These are phyloP conservation scores for Sparus aurata DNA, from an alignment of 2,797 vertebrate genomes.

Conservation along the genomic window DNA sequence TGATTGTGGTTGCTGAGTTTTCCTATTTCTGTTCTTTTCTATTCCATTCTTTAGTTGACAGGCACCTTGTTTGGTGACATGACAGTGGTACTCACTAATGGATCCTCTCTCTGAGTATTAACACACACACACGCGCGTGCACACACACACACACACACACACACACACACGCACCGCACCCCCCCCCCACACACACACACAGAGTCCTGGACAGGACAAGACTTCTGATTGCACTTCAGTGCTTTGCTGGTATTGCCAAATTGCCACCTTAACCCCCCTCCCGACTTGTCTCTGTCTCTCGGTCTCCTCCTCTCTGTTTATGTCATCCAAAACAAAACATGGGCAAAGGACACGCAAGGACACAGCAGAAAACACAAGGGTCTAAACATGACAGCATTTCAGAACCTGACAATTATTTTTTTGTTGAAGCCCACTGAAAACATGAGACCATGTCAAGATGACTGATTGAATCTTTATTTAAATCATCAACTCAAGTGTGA, in stretches of 20 bases:
- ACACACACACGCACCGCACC: constrained; percentile 26
- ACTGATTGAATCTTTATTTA: background rate
- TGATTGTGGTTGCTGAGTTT: background rate
- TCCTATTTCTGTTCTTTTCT: constrained; percentile 8
- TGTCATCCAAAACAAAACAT: constrained; percentile 56
- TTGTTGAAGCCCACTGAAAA: constrained; percentile 16
- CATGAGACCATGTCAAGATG: constrained; percentile 2
- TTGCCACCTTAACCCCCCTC: constrained; percentile 58
- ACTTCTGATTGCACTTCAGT: constrained; percentile 64
- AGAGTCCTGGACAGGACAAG: constrained; percentile 43
- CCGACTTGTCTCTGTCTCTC: constrained; percentile 21
- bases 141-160: constrained; percentile 23
- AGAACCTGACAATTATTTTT: constrained; percentile 32
- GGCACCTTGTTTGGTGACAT: constrained; percentile 51
- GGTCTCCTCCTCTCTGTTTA: constrained; percentile 24
- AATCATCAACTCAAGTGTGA: constrained; percentile 6
- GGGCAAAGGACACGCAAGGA: constrained; percentile 58
- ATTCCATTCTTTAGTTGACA: constrained; percentile 9
- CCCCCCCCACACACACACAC: constrained; percentile 14
- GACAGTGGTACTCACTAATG: constrained; percentile 56
- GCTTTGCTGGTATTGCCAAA: constrained; percentile 67
- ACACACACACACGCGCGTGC: constrained; percentile 22
- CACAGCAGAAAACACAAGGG: constrained; percentile 30
- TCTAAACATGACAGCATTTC: constrained; percentile 34
- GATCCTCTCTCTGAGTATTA: constrained; percentile 48